Base-by-base conservation (phyloP, 1,140 invertebrate species). In the Drosophila sturtevanti region DNA sequence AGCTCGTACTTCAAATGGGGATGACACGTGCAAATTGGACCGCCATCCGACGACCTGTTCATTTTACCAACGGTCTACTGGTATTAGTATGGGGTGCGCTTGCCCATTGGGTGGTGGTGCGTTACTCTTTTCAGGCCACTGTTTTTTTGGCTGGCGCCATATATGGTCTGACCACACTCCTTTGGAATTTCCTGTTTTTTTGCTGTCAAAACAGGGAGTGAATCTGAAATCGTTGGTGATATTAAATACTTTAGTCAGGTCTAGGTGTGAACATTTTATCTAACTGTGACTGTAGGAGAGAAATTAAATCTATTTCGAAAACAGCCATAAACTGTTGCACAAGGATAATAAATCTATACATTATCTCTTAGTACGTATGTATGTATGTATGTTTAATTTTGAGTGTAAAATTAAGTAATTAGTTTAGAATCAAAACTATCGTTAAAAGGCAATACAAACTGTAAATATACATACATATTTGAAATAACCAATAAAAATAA, bases 11-110 rank as follows among this genome's bases (percentile, higher is more conserved):
- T 24, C 89, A 91, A 56, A 74, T 89, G 70, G 80, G 89, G 63
- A 91, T 91, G 89, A 81, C 85, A 48, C 89, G 89, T 1, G 80
- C 90, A 52, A 89, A 91, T 60, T 91, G 90, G 90, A 85, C 73
- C 5, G 82, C 80, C 52, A 91, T 91, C 2, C 78, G 89, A 5
- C 73, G 73, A 10, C 86, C 90, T 0, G 79, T 91, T 0, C 89
- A 90, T 70, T 90, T 91, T 14, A 91, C 90, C 34, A 91, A 91
- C 54, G 90, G 86, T 12, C 63, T 91, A 7, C 52, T 91, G 21
- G 87, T 91, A 58, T 77, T 91, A 24, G 63, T 91, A 0, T 91
- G 90, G 90, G 90, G 90, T 34, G 74, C 72, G n/a, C 59, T 91
- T 12, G 90, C 90, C 35, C 90, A 91, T 51, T 90, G 74, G 74